Conservation (phyloP, 2,113 vertebrate genomes). For the Plecotus auritus region DNA sequence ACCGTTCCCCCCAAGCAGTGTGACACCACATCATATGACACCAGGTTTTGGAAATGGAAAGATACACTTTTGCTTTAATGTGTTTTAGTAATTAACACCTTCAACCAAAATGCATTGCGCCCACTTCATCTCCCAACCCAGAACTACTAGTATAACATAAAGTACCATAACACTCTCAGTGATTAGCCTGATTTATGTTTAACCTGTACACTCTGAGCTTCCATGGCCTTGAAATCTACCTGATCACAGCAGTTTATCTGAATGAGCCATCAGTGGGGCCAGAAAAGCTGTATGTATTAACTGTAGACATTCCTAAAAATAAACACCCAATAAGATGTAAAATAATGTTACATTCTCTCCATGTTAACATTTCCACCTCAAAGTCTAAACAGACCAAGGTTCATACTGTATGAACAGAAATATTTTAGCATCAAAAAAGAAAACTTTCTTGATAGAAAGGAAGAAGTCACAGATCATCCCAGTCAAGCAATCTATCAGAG, state of each 20-base stretch:
- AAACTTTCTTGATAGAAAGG: constrained; percentile 32
- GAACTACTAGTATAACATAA: not conserved
- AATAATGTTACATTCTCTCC: not conserved
- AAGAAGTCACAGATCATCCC: not conserved
- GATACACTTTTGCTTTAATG: not conserved
- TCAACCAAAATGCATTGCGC: not conserved
- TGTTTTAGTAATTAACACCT: not conserved
- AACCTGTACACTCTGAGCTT: not conserved
- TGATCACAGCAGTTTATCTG: not conserved
- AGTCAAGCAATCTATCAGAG: not conserved
- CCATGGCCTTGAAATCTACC: not conserved
- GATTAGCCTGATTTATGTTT: not conserved
- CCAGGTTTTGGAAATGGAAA: not conserved
- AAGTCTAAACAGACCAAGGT: not conserved
- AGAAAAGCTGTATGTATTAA: not conserved
- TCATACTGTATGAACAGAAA: not conserved
- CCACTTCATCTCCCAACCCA: fast-evolving
- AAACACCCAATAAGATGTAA: not conserved
- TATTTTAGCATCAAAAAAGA: constrained; percentile 36
- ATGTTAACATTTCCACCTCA: not conserved
- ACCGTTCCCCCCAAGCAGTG: not conserved
- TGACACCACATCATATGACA: not conserved
- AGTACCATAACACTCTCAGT: fast-evolving
- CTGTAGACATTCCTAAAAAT: not conserved
- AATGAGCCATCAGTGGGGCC: not conserved